These are phyloP conservation scores for Gobiocypris rarus DNA, from an alignment of 2,113 vertebrate species.

Conservation along the genomic window DNA sequence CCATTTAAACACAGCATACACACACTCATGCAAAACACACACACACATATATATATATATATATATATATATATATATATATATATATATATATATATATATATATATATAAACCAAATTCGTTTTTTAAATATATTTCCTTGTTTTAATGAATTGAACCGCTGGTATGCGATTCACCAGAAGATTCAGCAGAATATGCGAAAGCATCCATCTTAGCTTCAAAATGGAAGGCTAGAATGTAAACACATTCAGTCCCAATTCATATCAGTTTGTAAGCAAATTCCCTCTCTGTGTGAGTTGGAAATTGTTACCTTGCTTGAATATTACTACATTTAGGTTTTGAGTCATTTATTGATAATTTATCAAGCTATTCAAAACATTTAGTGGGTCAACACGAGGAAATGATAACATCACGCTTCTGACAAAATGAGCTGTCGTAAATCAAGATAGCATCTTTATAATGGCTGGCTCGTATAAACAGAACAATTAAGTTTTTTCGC, in stretches of 20 bases:
- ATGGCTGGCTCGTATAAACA: neutral
- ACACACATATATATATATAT: too few species aligned
- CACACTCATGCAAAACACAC: neutral
- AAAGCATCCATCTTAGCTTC: slow-evolving; percentile 81
- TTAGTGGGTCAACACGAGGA: slow-evolving; percentile 17
- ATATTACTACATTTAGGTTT: neutral
- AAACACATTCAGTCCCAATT: slow-evolving; percentile 51
- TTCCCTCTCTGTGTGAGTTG: neutral
- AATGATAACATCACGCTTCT: neutral
- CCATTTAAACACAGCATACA: slow-evolving; percentile 3
- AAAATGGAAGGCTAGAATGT: slow-evolving; percentile 77
- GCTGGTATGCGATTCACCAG: neutral
- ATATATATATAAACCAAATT: too few species aligned
- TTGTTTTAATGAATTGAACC: neutral
- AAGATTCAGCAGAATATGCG: slow-evolving; percentile 66
- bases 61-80: too few species aligned
- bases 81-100: too few species aligned
- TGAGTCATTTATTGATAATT: neutral
- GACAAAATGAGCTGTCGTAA: neutral
- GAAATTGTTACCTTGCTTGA: neutral
- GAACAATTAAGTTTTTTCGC: neutral
- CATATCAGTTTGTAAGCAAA: neutral
- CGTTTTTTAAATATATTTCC: too few species aligned
- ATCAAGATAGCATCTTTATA: slow-evolving; percentile 4
- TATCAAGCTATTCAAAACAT: neutral